Percentiles rank a stretch among this genome's conserved stretches.
Conservation (phyloP, 2,797 vertebrate genomes). For the Agapornis canus region DNA sequence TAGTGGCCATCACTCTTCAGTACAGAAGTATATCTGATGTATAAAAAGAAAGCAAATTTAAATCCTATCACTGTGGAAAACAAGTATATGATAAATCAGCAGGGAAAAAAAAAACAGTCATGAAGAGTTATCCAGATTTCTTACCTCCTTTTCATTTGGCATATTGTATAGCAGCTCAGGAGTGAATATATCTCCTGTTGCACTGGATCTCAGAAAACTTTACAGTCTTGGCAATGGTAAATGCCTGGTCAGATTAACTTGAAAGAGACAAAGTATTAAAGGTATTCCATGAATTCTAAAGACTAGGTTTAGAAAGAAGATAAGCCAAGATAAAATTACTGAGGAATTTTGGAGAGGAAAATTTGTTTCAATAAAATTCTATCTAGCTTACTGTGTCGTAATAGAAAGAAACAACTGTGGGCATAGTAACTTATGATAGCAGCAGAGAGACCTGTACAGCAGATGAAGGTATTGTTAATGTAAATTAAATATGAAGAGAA, state of each 20-base stretch:
- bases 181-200: neutral
- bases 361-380: neutral
- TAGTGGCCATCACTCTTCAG: neutral
- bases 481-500: neutral
- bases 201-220: neutral
- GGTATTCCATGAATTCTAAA: neutral
- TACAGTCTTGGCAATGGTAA: neutral
- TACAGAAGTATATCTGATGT: neutral
- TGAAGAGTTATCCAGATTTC: neutral
- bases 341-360: neutral
- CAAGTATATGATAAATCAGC: neutral
- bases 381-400: neutral
- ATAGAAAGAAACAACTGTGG: neutral
- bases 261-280: neutral
- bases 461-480: neutral
- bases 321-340: neutral
- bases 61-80: neutral
- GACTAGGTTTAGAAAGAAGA: neutral
- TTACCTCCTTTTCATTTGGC: neutral
- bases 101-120: neutral
- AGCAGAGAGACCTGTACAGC: neutral
- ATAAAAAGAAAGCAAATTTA: neutral
- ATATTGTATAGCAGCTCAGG: neutral
- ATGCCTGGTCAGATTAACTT: neutral
- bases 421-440: neutral